Percentiles rank a stretch among this genome's conserved stretches.
Conservation (phyloP, 2,888 invertebrate genomes). For the Ecliptopera silaceata region DNA sequence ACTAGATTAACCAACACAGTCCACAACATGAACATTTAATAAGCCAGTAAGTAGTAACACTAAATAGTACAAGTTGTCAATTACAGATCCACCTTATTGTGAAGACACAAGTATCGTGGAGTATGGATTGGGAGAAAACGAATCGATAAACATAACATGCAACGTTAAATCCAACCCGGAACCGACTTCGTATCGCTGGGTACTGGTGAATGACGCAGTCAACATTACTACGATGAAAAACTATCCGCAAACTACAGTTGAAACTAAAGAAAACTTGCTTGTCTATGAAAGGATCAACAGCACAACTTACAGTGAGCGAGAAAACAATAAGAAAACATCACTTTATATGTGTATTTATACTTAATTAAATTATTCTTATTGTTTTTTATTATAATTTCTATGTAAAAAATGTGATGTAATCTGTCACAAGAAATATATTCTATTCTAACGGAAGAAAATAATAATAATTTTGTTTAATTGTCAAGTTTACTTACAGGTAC, state of each 20-base stretch:
- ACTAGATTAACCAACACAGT: not conserved
- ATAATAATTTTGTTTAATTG: too few relatives aligned
- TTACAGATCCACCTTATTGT: slow-evolving; percentile 67
- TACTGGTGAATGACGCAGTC: slow-evolving; percentile 56
- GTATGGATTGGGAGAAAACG: slow-evolving; percentile 65
- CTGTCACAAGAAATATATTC: too few relatives aligned
- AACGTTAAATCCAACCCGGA: slow-evolving; percentile 61
- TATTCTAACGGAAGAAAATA: too few relatives aligned
- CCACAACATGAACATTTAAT: not conserved
- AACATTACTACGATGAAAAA: slow-evolving; percentile 47
- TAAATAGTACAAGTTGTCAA: too few relatives aligned
- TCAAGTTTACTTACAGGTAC: slow-evolving; percentile 45
- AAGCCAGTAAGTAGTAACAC: too few relatives aligned
- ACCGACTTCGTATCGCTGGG: slow-evolving; percentile 64
- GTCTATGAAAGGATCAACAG: slow-evolving; percentile 61
- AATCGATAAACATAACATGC: slow-evolving; percentile 68
- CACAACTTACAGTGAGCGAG: slow-evolving; percentile 60
- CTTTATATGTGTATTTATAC: too few relatives aligned
- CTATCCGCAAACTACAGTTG: slow-evolving; percentile 47
- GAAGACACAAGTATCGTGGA: slow-evolving; percentile 55
- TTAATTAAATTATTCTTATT: too few relatives aligned
- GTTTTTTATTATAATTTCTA: too few relatives aligned
- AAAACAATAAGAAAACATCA: not conserved
- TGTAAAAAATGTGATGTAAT: too few relatives aligned
- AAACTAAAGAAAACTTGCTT: slow-evolving; percentile 55